Evolutionary conservation across 1,140 invertebrate genomes (phyloP), one percentile per base, ranked within the genome.

Genomic region (Lamellibrachia luymesi): DNA sequence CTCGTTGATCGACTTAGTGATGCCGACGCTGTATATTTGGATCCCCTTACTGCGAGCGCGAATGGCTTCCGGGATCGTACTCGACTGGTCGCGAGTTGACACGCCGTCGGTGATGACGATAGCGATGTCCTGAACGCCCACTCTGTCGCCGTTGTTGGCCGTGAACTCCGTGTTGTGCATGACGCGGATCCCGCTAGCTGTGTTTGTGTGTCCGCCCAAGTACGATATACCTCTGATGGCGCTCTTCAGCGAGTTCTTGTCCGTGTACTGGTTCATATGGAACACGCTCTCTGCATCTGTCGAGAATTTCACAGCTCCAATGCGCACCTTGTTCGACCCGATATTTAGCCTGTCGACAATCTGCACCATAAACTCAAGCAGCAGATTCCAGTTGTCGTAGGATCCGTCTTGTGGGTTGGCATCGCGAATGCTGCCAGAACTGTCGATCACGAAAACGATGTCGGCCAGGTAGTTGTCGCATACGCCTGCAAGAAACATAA

Each of bases 381-480:
- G 10, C 50, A 51, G 64, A 5, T 93, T 50, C 92, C 92, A 93
- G 92, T 93, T 93, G 64, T 93, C 92, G 89, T 89, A 64, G 52
- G 56, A 38, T 8, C 13, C 13, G 52, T 93, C 89, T 27, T 38
- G 8, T 8, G 92, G 92, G 92, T 93, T 93, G 17, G 92, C 64
- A 38, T 92, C 93, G 38, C n/a, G 38, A 64, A 56, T 90, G 89
- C 91, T 93, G 22, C 25, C 56, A 0, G 92, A 90, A 90, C 89
- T 90, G 92, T 93, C 93, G 2, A 93, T 56, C 10, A 93, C 92
- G 92, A 93, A 93, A 6, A 92, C 93, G 22, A 93, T 27, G 49
- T 93, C 93, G 90, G 49, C 89, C 64, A 80, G 25, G 64, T 80
- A 80, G 64, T 22, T 80, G 13, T 80, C 64, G 13, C 64, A 80